These are phyloP conservation scores for Paracentrotus lividus DNA, from an alignment of 53 echinoderm and acorn worm genomes.

Conservation along the genomic window DNA sequence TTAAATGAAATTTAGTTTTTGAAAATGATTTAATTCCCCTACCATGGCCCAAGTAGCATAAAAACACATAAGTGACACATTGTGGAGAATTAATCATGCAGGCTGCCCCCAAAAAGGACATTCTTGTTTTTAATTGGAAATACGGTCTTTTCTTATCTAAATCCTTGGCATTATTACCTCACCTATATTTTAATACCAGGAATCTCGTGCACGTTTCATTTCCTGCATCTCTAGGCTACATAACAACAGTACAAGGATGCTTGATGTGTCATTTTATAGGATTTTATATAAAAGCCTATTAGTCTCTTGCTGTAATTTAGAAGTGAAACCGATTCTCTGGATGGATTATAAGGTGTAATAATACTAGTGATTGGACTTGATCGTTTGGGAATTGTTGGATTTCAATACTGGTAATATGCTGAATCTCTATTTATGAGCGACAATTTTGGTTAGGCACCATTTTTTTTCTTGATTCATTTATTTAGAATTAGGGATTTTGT, in stretches of 20 bases:
- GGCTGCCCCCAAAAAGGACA: no score
- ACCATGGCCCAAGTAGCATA: no score
- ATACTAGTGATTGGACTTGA: not conserved
- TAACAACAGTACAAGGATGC: not conserved
- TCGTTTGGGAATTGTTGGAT: not conserved
- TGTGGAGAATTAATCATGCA: no score
- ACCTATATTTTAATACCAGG: slow-evolving; percentile 12
- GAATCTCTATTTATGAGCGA: not conserved
- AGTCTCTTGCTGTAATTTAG: not conserved
- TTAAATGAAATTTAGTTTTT: no score
- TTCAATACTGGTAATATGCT: not conserved
- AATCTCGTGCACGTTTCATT: not conserved
- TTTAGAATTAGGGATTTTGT: no score
- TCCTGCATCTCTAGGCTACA: slow-evolving; percentile 11
- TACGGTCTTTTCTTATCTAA: not conserved
- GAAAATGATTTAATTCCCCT: no score
- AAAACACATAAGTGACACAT: no score
- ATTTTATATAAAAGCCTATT: not conserved
- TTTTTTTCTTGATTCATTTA: no score
- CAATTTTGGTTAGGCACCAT: not conserved
- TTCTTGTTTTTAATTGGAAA: no score
- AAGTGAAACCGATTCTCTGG: not conserved
- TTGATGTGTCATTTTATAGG: not conserved
- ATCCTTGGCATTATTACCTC: not conserved
- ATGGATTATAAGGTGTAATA: not conserved